phyloP scores from a whole-genome alignment of 92 coral and sea anemone species.

The Zoanthus gigantus region DNA sequence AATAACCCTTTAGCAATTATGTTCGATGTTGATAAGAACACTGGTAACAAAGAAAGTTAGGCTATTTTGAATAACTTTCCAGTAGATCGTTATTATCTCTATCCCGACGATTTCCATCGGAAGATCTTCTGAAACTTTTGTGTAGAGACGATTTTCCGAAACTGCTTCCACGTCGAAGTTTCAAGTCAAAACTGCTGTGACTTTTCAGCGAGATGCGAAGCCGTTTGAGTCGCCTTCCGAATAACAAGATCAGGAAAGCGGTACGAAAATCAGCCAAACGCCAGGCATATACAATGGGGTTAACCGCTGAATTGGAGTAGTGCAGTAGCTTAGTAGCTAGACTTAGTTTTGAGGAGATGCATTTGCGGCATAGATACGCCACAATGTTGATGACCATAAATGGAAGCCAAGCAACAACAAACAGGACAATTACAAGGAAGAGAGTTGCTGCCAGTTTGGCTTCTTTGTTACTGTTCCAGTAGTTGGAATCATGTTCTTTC shows the following conservation, averaged over 20 bases:
- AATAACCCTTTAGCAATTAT: too few species aligned
- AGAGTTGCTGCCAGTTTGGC: constrained; percentile 62
- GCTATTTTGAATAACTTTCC: not conserved
- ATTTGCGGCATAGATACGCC: constrained; percentile 46
- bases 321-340: constrained; percentile 68
- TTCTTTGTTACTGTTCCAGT: constrained; percentile 64
- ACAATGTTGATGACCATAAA: constrained; percentile 71
- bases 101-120: not conserved
- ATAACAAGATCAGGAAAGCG: constrained; percentile 56
- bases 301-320: constrained; percentile 74
- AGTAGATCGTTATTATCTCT: constrained; percentile 20
- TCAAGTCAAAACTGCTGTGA: constrained; percentile 38
- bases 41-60: too few species aligned
- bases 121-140: not conserved
- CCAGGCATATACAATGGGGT: constrained; percentile 66
- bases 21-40: not conserved
- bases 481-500: constrained; percentile 62
- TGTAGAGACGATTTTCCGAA: not conserved
- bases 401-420: constrained; percentile 71
- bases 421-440: constrained; percentile 57
- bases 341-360: constrained; percentile 49
- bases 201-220: constrained; percentile 21
- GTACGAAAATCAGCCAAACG: constrained; percentile 70
- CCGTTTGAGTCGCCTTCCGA: constrained; percentile 8
- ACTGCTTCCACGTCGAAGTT: constrained; percentile 21